A percentile compares a stretch with the other conserved stretches of the same genome.
phyloP scores from a whole-genome alignment of 1,140 invertebrate genomes.

The Paraescarpia echinospica region DNA sequence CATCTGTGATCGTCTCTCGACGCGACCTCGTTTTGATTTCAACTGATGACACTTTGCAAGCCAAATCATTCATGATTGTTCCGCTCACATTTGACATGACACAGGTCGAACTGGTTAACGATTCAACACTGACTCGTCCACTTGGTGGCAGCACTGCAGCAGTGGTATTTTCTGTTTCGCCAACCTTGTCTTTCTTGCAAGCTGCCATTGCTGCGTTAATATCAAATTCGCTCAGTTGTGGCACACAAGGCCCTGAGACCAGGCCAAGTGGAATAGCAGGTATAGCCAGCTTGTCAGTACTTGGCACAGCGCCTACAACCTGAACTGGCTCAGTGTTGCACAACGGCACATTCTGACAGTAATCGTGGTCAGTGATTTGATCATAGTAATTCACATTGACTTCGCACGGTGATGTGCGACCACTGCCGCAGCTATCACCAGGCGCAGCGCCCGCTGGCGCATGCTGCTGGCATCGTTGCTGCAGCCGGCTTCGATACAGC shows the following conservation, averaged over 20 bases:
- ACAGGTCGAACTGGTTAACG: neutral
- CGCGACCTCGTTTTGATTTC: neutral
- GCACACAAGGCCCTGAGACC: neutral
- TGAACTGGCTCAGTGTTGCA: neutral
- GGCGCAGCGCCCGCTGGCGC: neutral
- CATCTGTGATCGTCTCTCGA: neutral
- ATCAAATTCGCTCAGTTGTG: neutral
- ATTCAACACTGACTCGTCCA: neutral
- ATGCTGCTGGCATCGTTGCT: neutral
- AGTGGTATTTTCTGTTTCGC: neutral
- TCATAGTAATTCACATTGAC: conserved; percentile 51
- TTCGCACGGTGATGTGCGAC: neutral
- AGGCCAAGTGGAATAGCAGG: neutral
- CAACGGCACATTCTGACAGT: conserved; percentile 52
- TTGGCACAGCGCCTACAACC: too few relatives aligned
- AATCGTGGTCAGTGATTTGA: conserved; percentile 60
- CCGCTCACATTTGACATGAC: neutral
- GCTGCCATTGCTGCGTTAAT: neutral
- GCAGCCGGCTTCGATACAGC: neutral
- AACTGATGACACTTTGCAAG: too few relatives aligned
- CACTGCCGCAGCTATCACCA: neutral
- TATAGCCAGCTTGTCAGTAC: neutral
- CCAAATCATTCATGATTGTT: neutral
- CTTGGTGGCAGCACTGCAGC: neutral
- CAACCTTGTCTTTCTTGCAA: neutral